Evolutionary conservation across 2,888 invertebrate species (phyloP), one percentile per base, ranked within the genome.

Genomic region (Nomada ruficornis): DNA sequence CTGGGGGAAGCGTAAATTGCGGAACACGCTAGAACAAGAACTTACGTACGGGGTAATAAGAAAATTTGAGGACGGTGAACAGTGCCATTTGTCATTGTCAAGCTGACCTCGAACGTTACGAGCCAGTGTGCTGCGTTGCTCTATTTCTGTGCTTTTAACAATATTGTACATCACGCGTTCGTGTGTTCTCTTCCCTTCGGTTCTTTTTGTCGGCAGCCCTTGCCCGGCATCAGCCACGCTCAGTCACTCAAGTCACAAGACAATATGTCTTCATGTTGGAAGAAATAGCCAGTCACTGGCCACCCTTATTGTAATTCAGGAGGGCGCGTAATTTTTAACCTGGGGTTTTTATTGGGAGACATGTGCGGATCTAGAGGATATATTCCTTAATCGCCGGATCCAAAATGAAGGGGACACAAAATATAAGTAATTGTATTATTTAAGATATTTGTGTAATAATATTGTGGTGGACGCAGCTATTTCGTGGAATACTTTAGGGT

Each of bases 1-100:
- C 64, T 44, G 50, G 50, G 68, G 68, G 80, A 74, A 88, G 80
- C 86, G 87, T 83, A 88, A 89, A 88, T 88, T 83, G 87, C 83
- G 75, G 77, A 81, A 74, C 79, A 80, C 78, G 71, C 70, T 77
- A 52, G 63, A 72, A 76, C 86, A 88, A 88, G 81, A 83, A 87
- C 83, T 59, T 72, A 77, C 81, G 74, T 83, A 68, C 84, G 50
- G 78, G 84, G 84, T 91, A 90, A 91, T 91, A 92, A 92, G 90
- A 91, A 91, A 91, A 91, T 91, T 91, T 90, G 89, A 88, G 88
- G 88, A 91, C 90, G 89, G 87, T 80, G 82, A 83, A 83, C 87
- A 85, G 75, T 86, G 86, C 88, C 91, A 92, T 92, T 91, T 90
- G 89, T 92, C 92, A 92, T 90, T 92, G 92, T 92, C 92, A 90